These are phyloP conservation scores for Matsumurasca onukii DNA, from an alignment of 1,140 invertebrate genomes.

Conservation along the genomic window DNA sequence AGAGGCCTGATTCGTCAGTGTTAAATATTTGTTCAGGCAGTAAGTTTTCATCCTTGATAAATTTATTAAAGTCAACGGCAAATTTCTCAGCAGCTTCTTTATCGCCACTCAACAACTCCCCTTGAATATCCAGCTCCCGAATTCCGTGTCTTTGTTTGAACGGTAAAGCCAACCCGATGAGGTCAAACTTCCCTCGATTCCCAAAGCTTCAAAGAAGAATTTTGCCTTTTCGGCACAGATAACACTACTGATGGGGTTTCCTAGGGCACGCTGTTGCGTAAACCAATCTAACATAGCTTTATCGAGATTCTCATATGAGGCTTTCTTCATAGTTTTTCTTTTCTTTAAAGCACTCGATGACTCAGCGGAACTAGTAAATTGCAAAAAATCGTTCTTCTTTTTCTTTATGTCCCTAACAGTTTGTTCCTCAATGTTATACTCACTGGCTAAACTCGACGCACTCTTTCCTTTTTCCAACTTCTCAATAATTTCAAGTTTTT, in stretches of 20 bases:
- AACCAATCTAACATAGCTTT: neutral
- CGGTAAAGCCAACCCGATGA: neutral
- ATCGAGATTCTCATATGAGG: neutral
- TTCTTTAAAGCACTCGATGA: neutral
- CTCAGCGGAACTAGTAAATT: neutral
- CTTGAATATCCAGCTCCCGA: neutral
- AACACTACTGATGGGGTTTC: neutral
- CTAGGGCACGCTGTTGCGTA: neutral
- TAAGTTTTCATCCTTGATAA: constrained; percentile 3
- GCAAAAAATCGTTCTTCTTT: neutral
- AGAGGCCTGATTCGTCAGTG: constrained; percentile 48
- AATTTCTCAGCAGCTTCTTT: neutral
- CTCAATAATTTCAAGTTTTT: constrained; percentile 10
- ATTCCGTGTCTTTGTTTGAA: constrained; percentile 1
- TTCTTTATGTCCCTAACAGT: neutral
- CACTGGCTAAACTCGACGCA: neutral
- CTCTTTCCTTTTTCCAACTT: constrained; percentile 1
- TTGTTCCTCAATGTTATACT: constrained; percentile 1
- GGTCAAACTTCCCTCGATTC: neutral
- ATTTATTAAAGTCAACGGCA: neutral
- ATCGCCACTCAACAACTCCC: neutral
- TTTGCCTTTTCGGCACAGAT: neutral
- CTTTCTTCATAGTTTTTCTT: constrained; percentile 9
- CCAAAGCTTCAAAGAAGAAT: neutral
- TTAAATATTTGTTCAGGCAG: constrained; percentile 46